Evolutionary conservation across 2,113 vertebrate species (phyloP).

Genomic region (Gymnarchus niloticus): DNA sequence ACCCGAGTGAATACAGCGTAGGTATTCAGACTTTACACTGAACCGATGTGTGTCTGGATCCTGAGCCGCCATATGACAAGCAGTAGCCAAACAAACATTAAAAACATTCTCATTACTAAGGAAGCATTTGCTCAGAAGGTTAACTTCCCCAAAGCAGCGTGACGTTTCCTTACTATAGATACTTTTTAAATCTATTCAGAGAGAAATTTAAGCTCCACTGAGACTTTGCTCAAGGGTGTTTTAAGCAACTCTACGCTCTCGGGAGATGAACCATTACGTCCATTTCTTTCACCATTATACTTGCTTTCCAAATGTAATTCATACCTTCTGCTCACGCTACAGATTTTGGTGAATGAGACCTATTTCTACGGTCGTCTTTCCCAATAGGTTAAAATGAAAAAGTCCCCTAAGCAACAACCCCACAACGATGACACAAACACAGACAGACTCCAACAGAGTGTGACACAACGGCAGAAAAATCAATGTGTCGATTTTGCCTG

Average conservation of each 20-base stretch:
- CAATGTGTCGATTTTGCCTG: background rate
- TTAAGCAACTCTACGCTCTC: background rate
- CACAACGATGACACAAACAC: background rate
- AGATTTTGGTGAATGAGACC: background rate
- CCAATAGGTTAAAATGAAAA: background rate
- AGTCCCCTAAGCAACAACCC: background rate
- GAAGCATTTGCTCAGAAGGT: background rate
- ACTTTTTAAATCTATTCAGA: background rate
- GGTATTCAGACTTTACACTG: background rate
- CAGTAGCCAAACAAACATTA: background rate
- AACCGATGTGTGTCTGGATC: background rate
- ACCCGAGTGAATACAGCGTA: background rate
- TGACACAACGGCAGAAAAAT: slow-evolving; percentile 6
- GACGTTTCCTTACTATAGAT: slow-evolving; percentile 3
- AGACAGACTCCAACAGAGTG: background rate
- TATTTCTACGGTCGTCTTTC: background rate
- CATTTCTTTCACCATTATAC: background rate
- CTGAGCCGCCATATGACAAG: background rate
- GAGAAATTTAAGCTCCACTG: background rate
- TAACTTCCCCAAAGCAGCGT: background rate
- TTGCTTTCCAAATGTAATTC: slow-evolving; percentile 4
- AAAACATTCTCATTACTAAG: slow-evolving; percentile 5
- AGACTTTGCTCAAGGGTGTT: background rate
- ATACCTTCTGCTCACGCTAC: slow-evolving; percentile 1
- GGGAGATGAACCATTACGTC: background rate